Conservation (phyloP, 2,888 invertebrate genomes). For the Drosophila algonquin region DNA sequence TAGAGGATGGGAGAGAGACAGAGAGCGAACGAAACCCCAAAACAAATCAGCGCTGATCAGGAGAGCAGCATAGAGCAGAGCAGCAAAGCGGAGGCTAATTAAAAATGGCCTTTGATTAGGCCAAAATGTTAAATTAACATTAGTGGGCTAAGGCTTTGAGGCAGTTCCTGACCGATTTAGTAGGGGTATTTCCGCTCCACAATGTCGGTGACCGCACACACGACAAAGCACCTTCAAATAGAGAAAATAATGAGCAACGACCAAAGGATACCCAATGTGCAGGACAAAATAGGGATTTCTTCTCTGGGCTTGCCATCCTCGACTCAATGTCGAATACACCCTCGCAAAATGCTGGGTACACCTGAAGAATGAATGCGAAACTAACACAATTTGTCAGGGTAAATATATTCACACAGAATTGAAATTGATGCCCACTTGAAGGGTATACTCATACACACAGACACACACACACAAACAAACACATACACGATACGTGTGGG, state of each 20-base stretch:
- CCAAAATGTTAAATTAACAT: constrained; percentile 43
- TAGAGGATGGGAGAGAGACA: constrained; percentile 13
- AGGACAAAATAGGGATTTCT: no score
- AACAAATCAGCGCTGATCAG: constrained; percentile 33
- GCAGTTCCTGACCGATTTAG: background rate
- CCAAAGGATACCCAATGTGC: background rate
- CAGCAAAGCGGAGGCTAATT: constrained; percentile 51
- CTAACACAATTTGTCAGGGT: background rate
- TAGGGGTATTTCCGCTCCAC: background rate
- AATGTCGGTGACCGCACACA: background rate
- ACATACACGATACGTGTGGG: no score
- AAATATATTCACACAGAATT: constrained; percentile 23
- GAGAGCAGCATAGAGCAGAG: constrained; percentile 8
- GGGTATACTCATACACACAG: background rate
- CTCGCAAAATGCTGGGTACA: background rate
- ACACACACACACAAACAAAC: no score
- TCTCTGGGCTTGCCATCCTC: no score
- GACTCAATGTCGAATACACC: background rate
- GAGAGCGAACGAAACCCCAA: background rate
- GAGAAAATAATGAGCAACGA: background rate
- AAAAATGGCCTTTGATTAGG: constrained; percentile 75
- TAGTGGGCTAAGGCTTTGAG: constrained; percentile 18
- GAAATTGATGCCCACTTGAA: background rate
- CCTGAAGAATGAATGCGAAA: background rate
- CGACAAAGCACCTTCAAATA: background rate